Evolutionary conservation across 2,888 invertebrate species (phyloP).

Genomic region (Chironomus riparius): DNA sequence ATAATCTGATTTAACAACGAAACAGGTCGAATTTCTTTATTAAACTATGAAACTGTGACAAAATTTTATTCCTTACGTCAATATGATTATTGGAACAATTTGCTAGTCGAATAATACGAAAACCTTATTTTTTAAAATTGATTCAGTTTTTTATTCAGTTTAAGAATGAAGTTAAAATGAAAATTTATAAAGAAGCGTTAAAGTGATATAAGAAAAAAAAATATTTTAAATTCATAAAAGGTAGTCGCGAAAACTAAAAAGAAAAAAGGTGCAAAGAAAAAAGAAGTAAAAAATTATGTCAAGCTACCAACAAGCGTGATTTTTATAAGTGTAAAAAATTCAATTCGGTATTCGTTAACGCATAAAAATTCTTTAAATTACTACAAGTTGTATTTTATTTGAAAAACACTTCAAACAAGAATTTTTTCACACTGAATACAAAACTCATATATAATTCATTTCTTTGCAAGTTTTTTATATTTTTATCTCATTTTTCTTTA

Average conservation of each 20-base stretch:
- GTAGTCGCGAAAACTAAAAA: background rate
- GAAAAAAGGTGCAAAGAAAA: background rate
- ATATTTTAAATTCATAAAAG: constrained; percentile 5
- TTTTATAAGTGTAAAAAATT: constrained; percentile 22
- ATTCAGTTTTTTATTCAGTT: too few relatives aligned
- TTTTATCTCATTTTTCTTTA: background rate
- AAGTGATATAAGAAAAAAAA: too few relatives aligned
- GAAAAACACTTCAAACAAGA: constrained; percentile 22
- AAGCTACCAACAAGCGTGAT: constrained; percentile 24
- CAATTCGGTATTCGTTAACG: constrained; percentile 13
- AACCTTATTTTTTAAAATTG: too few relatives aligned
- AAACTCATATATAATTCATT: constrained; percentile 24
- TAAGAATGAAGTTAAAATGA: too few relatives aligned
- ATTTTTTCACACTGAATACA: constrained; percentile 21
- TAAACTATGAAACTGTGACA: too few relatives aligned
- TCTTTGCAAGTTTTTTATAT: background rate
- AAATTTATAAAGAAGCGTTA: too few relatives aligned
- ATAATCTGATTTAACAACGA: too few relatives aligned
- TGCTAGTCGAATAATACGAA: too few relatives aligned
- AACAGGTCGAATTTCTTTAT: too few relatives aligned
- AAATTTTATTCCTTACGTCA: too few relatives aligned
- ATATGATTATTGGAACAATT: too few relatives aligned
- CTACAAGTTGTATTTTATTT: constrained; percentile 23
- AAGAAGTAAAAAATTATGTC: constrained; percentile 19
- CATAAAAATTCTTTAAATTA: constrained; percentile 27